Evolutionary conservation across 1,140 invertebrate genomes (phyloP).

Genomic region (Anoplolepis gracilipes): DNA sequence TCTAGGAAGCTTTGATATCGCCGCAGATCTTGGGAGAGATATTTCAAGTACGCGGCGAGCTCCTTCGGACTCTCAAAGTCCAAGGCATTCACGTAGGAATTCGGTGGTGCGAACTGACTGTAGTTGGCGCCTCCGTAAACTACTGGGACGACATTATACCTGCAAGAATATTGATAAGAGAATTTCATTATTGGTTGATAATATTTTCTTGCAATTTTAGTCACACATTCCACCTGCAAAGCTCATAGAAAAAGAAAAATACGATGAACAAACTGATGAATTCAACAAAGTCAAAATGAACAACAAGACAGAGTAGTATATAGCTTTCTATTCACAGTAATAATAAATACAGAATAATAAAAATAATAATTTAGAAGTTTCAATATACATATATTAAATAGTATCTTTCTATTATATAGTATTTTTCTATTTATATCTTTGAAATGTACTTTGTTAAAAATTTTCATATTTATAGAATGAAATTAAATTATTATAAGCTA

Average conservation of each 20-base stretch:
- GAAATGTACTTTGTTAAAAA: too few relatives aligned
- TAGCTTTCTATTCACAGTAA: neutral
- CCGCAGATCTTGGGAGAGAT: constrained; percentile 82
- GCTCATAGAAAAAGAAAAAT: neutral
- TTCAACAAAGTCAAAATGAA: neutral
- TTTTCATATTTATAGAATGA: too few relatives aligned
- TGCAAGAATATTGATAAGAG: constrained; percentile 61
- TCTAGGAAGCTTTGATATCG: constrained; percentile 86
- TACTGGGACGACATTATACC: constrained; percentile 85
- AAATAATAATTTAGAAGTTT: neutral
- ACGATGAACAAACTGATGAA: neutral
- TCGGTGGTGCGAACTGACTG: constrained; percentile 84
- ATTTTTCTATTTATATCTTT: too few relatives aligned
- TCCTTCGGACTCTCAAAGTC: constrained; percentile 85
- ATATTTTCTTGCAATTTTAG: neutral
- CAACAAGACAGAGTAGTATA: neutral
- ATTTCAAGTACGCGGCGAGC: constrained; percentile 86
- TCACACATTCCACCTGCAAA: neutral
- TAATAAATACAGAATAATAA: too few relatives aligned
- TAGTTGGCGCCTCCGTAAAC: constrained; percentile 87
- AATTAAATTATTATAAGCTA: too few relatives aligned
- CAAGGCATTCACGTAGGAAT: constrained; percentile 88
- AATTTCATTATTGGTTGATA: constrained; percentile 22
- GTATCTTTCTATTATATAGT: too few relatives aligned
- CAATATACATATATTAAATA: neutral